Evolutionary conservation across 1,140 invertebrate species (phyloP).

Genomic region (roundworm (Caenorhabditis elegans)): DNA sequence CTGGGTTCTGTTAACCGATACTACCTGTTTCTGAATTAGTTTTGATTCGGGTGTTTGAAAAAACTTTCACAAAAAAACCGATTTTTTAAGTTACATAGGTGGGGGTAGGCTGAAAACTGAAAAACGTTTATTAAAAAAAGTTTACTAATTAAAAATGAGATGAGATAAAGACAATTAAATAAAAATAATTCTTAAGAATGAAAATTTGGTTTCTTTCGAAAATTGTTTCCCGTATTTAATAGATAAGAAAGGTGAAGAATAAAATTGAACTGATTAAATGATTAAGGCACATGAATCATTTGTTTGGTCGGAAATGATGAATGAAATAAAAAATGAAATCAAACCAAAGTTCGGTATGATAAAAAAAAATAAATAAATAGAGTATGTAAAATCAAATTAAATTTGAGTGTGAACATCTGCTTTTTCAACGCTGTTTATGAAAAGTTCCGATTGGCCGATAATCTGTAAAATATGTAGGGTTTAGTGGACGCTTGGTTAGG

Average conservation of each 20-base stretch:
- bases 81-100: too few relatives aligned
- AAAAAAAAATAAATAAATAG: too few relatives aligned
- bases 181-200: too few relatives aligned
- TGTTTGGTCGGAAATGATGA: background rate
- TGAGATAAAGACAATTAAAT: too few relatives aligned
- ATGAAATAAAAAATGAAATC: background rate
- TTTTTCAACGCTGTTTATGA: slow-evolving; percentile 8
- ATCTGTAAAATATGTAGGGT: background rate
- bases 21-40: too few relatives aligned
- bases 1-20: too few relatives aligned
- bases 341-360: background rate
- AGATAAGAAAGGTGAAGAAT: background rate
- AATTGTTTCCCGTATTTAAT: background rate
- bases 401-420: slow-evolving; percentile 42
- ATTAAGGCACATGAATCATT: slow-evolving; percentile 13
- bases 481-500: background rate
- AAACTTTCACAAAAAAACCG: too few relatives aligned
- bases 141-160: too few relatives aligned
- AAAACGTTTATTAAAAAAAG: too few relatives aligned
- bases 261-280: background rate
- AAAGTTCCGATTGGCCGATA: slow-evolving; percentile 9
- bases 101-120: too few relatives aligned
- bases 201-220: background rate
- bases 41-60: too few relatives aligned
- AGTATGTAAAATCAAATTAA: background rate